Evolutionary conservation across 2,888 invertebrate species (phyloP), one percentile per base, ranked within the genome.

Genomic region (Archips xylosteana): DNA sequence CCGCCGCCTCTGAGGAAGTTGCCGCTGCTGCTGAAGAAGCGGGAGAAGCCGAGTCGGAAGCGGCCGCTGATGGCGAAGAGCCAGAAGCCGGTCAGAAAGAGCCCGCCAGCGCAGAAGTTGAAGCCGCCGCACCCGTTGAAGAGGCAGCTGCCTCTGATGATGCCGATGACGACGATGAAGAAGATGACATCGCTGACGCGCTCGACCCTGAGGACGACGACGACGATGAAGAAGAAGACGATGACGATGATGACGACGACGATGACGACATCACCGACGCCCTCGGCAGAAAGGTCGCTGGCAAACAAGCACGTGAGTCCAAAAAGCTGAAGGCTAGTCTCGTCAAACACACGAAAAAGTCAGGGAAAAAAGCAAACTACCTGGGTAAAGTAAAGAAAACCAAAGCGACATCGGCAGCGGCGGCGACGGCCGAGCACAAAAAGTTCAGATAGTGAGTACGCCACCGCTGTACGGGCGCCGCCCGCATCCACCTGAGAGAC

Each of bases 281-380:
- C 82, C 95, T 97, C 89, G 92, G 91, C 87, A 93, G 94, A 86
- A 92, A 91, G 74, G 82, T 82, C 85, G 85, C 88, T 78, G 82
- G 82, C 71, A 94, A 94, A 86, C 89, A 93, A 95, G 95, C 97
- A 97, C 97, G 97, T 97, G 97, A 97, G 97, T 97, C 97, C 86
- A 97, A 97, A 96, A 96, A 96, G 88, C 88, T 92, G 89, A 95
- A 95, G 85, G 87, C 91, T 79, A 89, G 87, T 86, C 86, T 85
- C 83, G 85, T 88, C 81, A 86, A 85, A 83, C 88, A 91, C 83
- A 85, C 87, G 79, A 94, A 94, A 93, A 94, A 93, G 85, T 87
- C 89, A 77, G 94, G 88, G 75, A 94, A 94, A 94, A 94, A 94
- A 88, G 89, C 91, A 74, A 92, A 91, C 84, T 89, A 92, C 84